These are phyloP conservation scores for Chelon labrosus DNA, from an alignment of 2,797 vertebrate species.

Conservation along the genomic window DNA sequence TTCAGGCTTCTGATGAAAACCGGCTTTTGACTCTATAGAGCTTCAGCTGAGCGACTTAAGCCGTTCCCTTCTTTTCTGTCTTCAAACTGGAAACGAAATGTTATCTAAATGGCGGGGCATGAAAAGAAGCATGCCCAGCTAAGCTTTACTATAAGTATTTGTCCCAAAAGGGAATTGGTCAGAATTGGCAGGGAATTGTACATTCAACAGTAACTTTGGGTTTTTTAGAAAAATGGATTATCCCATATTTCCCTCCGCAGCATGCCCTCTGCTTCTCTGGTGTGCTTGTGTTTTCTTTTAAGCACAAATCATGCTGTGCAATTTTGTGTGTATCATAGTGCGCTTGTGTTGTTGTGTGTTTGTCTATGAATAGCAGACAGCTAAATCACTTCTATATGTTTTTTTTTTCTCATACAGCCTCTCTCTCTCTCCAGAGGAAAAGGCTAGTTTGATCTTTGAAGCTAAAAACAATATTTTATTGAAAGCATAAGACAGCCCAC, in stretches of 20 bases:
- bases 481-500: constrained; percentile 56
- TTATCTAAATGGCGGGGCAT: constrained; percentile 28
- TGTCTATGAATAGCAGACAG: constrained; percentile 47
- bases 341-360: constrained; percentile 31
- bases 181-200: constrained; percentile 43
- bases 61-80: constrained; percentile 22
- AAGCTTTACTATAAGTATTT: constrained; percentile 35
- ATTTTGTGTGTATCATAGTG: constrained; percentile 39
- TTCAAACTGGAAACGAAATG: constrained; percentile 24
- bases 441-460: constrained; percentile 65
- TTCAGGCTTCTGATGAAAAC: background rate
- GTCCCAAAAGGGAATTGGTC: constrained; percentile 58
- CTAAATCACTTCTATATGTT: constrained; percentile 48
- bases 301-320: constrained; percentile 40
- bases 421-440: constrained; percentile 48
- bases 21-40: background rate
- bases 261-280: constrained; percentile 53
- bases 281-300: constrained; percentile 57
- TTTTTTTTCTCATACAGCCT: constrained; percentile 10
- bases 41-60: constrained; percentile 2
- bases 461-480: constrained; percentile 72
- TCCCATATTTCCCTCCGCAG: constrained; percentile 50
- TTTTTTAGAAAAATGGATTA: constrained; percentile 62
- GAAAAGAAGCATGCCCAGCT: constrained; percentile 25
- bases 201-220: constrained; percentile 46